phyloP scores from a whole-genome alignment of 2,888 invertebrate species.

The Tinea trinotella region DNA sequence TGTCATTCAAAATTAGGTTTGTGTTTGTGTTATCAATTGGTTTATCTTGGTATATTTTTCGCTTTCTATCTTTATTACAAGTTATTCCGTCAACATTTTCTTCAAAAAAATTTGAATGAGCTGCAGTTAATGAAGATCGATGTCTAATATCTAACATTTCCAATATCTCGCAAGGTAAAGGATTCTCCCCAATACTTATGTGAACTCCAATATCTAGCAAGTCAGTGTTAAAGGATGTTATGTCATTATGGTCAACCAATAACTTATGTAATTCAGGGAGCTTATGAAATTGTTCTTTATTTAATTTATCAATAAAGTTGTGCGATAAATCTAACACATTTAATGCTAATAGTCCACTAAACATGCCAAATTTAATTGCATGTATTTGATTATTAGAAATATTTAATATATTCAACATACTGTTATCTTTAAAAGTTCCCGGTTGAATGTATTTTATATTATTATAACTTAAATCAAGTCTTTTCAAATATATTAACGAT shows the following conservation, averaged over 20 bases:
- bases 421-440: constrained; percentile 41
- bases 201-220: background rate
- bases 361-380: constrained; percentile 40
- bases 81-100: constrained; percentile 35
- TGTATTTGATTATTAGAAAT: constrained; percentile 43
- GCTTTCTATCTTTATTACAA: constrained; percentile 26
- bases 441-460: constrained; percentile 41
- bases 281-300: constrained; percentile 43
- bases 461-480: constrained; percentile 44
- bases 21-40: background rate
- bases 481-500: constrained; percentile 29
- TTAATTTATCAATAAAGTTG: constrained; percentile 38
- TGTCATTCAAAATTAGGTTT: background rate
- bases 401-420: constrained; percentile 33
- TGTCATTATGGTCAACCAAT: constrained; percentile 45
- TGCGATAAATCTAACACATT: constrained; percentile 42
- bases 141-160: constrained; percentile 29
- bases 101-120: constrained; percentile 28
- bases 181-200: constrained; percentile 51
- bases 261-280: constrained; percentile 32
- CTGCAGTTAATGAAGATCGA: constrained; percentile 32
- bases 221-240: constrained; percentile 32
- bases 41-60: background rate
- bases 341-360: constrained; percentile 37
- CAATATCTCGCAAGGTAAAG: constrained; percentile 40